phyloP scores from a whole-genome alignment of 2,797 vertebrate genomes.

The Margarornis squamiger region DNA sequence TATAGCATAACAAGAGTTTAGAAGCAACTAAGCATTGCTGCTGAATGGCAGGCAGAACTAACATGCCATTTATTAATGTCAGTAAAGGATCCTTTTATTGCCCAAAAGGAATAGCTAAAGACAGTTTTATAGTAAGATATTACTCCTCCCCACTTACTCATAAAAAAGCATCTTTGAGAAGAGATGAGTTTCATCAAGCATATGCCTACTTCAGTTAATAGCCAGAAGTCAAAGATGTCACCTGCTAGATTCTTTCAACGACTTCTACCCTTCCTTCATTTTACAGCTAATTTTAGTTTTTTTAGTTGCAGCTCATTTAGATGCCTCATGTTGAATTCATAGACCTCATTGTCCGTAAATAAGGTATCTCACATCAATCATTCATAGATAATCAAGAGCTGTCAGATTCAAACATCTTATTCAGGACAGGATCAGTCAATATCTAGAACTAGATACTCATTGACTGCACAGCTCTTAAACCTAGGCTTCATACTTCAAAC shows the following conservation, averaged over 20 bases:
- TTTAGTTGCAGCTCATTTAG: background rate
- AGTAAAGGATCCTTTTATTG: background rate
- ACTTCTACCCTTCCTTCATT: background rate
- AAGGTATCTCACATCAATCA: background rate
- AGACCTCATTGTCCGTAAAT: background rate
- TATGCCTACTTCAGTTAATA: background rate
- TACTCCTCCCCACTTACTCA: background rate
- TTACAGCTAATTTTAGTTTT: background rate
- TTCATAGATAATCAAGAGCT: background rate
- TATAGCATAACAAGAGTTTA: background rate
- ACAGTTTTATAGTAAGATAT: background rate
- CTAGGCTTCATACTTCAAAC: background rate
- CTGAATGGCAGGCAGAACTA: background rate
- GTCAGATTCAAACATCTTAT: background rate
- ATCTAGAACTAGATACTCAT: background rate
- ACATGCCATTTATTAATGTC: background rate
- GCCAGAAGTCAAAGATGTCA: background rate
- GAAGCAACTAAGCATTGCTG: background rate
- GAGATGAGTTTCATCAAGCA: background rate
- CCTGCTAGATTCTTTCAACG: background rate
- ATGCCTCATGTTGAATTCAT: accelerated
- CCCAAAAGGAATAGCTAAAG: background rate
- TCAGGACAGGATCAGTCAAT: background rate
- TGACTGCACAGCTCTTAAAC: background rate
- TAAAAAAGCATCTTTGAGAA: background rate